Conservation (phyloP, 2,797 vertebrate species). For the Danionella dracula region DNA sequence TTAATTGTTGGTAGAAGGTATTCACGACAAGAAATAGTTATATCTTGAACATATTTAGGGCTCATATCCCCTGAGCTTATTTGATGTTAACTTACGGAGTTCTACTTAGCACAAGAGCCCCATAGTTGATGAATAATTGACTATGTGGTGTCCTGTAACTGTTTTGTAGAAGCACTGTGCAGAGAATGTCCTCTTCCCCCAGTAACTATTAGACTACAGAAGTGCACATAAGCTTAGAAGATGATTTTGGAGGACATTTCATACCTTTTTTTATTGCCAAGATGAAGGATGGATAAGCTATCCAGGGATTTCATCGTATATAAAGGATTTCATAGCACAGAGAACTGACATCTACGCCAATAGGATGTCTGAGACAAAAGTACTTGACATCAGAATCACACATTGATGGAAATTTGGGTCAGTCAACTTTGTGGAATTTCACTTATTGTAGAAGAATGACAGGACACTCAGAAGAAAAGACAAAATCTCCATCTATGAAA, state of each 20-base stretch:
- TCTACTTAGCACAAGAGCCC: conserved; percentile 37
- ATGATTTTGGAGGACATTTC: conserved; percentile 2
- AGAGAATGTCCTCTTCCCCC: conserved; percentile 31
- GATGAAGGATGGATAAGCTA: background rate
- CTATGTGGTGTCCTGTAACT: conserved; percentile 42
- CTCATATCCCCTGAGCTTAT: conserved; percentile 25
- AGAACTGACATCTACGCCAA: background rate
- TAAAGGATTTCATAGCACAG: background rate
- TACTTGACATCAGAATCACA: background rate
- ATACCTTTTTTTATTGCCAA: background rate
- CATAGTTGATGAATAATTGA: conserved; percentile 47
- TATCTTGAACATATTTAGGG: too few species aligned
- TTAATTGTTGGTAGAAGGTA: too few species aligned
- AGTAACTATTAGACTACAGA: conserved; percentile 14
- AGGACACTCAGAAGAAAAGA: conserved; percentile 42
- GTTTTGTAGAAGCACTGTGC: conserved; percentile 42
- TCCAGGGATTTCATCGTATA: background rate
- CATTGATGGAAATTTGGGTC: background rate
- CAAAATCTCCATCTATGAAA: conserved; percentile 39
- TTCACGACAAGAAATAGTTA: too few species aligned
- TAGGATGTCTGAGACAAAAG: conserved; percentile 3
- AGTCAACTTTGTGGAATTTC: background rate
- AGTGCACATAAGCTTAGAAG: background rate
- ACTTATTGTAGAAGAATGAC: conserved; percentile 52
- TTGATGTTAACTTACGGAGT: conserved; percentile 43